Conservation (phyloP, 2,113 vertebrate genomes). For the Nematolebias whitei region DNA sequence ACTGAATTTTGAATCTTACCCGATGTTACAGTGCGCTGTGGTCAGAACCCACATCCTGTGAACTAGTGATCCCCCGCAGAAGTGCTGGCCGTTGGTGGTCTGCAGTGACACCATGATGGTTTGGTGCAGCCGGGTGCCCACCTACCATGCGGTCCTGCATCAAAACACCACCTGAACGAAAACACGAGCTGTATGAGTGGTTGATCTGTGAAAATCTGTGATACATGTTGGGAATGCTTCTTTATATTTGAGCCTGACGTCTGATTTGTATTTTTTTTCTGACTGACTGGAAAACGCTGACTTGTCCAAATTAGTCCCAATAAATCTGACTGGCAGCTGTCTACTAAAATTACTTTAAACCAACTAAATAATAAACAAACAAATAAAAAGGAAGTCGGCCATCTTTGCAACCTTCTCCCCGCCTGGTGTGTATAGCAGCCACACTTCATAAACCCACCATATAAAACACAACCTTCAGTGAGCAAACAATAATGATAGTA, state of each 20-base stretch:
- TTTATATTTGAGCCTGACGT: background rate
- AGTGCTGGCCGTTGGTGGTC: slow-evolving; percentile 78
- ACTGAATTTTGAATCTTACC: slow-evolving; percentile 71
- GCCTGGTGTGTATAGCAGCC: background rate
- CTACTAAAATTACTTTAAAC: background rate
- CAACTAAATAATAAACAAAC: no score
- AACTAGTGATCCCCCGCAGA: slow-evolving; percentile 87
- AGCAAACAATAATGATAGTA: slow-evolving; percentile 24
- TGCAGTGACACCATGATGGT: slow-evolving; percentile 83
- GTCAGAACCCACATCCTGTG: slow-evolving; percentile 87
- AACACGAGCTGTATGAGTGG: background rate
- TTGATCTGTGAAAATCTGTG: no score
- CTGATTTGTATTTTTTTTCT: background rate
- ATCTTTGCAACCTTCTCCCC: no score
- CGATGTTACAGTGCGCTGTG: slow-evolving; percentile 86
- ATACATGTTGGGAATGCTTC: background rate
- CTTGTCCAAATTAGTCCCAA: background rate
- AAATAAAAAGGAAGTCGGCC: no score
- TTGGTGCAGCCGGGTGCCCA: slow-evolving; percentile 72
- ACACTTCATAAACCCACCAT: background rate
- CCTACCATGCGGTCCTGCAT: slow-evolving; percentile 77
- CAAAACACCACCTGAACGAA: slow-evolving; percentile 35
- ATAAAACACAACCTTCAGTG: slow-evolving; percentile 18
- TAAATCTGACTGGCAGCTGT: background rate
- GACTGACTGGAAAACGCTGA: background rate